Conservation (phyloP, 2,113 vertebrate species). For the Nanorana parkeri region DNA sequence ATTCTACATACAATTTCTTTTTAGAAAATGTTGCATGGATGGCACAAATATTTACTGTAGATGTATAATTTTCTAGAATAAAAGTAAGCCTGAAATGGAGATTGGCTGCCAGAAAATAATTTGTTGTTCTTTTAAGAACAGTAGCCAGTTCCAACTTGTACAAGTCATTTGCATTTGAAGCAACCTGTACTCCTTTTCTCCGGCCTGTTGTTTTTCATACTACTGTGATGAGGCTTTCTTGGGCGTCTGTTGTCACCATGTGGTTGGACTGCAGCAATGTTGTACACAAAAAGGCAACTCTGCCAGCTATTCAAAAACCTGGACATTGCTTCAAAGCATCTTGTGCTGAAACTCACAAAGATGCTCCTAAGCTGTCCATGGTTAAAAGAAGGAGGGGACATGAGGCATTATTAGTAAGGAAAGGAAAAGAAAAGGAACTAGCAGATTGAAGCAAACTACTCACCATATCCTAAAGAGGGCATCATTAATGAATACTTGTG, state of each 20-base stretch:
- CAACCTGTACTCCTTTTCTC: conserved; percentile 27
- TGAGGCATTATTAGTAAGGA: conserved; percentile 1
- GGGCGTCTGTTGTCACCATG: conserved; percentile 45
- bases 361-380: conserved; percentile 43
- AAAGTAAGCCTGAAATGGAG: too few species aligned
- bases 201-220: conserved; percentile 40
- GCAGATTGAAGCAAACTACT: conserved; percentile 22
- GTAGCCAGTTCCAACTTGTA: conserved; percentile 7
- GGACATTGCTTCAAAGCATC: conserved; percentile 38
- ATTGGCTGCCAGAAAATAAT: not conserved
- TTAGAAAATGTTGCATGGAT: too few species aligned
- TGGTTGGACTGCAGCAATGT: conserved; percentile 22
- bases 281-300: conserved; percentile 27
- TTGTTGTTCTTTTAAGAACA: not conserved
- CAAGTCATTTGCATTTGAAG: conserved; percentile 12
- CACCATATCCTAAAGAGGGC: conserved; percentile 36
- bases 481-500: conserved; percentile 45
- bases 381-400: conserved; percentile 22
- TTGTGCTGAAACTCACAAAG: conserved; percentile 49
- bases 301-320: conserved; percentile 39
- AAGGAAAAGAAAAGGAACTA: conserved; percentile 16
- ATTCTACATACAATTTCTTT: too few species aligned
- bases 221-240: not conserved
- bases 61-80: too few species aligned
- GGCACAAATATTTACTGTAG: too few species aligned